Evolutionary conservation across 2,797 vertebrate species (phyloP).

Genomic region (Remorina albescens): DNA sequence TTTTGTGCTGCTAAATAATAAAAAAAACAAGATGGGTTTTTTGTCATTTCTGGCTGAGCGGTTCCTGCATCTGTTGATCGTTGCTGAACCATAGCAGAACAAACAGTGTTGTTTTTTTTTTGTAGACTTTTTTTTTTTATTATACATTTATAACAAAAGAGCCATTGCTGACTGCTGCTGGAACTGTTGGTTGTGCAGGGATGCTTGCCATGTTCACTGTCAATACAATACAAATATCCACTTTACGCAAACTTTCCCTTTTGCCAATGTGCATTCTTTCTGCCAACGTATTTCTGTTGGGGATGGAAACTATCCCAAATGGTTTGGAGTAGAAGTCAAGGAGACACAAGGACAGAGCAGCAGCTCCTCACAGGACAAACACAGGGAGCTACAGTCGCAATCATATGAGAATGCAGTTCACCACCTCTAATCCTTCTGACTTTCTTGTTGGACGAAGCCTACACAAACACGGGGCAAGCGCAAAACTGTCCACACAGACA

Average conservation of each 20-base stretch:
- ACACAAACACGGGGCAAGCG: constrained; percentile 21
- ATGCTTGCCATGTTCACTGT: constrained; percentile 23
- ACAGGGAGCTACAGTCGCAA: background rate
- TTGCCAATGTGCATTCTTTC: background rate
- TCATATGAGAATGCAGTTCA: background rate
- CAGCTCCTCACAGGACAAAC: constrained; percentile 15
- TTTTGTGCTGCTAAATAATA: constrained; percentile 8
- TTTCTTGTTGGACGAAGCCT: constrained; percentile 27
- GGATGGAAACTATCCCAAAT: constrained; percentile 15
- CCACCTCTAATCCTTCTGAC: constrained; percentile 8
- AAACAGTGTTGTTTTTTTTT: background rate
- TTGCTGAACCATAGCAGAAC: constrained; percentile 14
- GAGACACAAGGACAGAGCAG: background rate
- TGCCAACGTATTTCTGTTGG: constrained; percentile 16
- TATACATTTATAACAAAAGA: constrained; percentile 22
- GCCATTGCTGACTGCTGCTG: constrained; percentile 6
- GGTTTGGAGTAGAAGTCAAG: constrained; percentile 12
- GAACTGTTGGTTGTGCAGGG: constrained; percentile 20
- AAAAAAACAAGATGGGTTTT: background rate
- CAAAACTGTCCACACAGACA: constrained; percentile 29
- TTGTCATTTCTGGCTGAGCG: constrained; percentile 20
- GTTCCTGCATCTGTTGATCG: constrained; percentile 9
- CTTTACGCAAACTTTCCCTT: constrained; percentile 18
- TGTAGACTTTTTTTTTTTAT: background rate
- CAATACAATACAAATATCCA: constrained; percentile 15